Base-by-base conservation (phyloP, 2,113 vertebrate genomes). In the Toxotes chatareus region DNA sequence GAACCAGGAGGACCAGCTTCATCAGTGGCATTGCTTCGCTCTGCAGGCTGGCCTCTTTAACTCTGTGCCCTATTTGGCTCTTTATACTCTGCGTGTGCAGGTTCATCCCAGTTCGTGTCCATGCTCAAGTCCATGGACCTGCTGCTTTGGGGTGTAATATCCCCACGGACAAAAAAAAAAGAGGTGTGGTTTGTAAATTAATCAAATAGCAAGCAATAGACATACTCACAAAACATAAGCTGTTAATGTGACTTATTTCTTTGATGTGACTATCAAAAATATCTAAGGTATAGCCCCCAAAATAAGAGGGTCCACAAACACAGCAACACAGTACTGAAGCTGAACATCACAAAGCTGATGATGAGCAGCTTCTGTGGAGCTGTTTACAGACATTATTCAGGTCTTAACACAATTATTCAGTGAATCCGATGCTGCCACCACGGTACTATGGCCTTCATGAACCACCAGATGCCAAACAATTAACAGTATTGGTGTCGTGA, bases 1-100 rank as follows among this genome's bases (percentile, higher is more conserved):
- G 84, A 67, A 71, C 69, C 74, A 86, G 38, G 46, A 86, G 56
- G 36, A 88, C 10, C 53, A 92, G 62, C 21, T 66, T 71, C 61
- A 88, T 61, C 21, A 70, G 72, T 27, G n/a, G 40, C 88, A 91
- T 90, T 1, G 32, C n/a, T 70, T 4, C n/a, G 1, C 56, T 67
- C 38, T 66, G 27, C 75, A 57, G 56, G 14, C 44, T 47, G 27
- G 38, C 21, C 27, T 78, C 14, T 66, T 12, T 16, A 44, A 19
- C 42, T 12, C 10, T 38, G 19, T 10, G 17, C 14, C 27, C 46
- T 0, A 1, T 2, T 40, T 4, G 16, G 4, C 16, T 11, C 55
- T 66, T 75, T 86, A 69, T 86, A 73, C 38, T 19, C n/a, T 74
- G 21, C 3, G 17, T 3, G 17, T 32, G 46, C 19, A 42, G 49